phyloP scores from a whole-genome alignment of 2,797 vertebrate species.

The Poecilia gillii region DNA sequence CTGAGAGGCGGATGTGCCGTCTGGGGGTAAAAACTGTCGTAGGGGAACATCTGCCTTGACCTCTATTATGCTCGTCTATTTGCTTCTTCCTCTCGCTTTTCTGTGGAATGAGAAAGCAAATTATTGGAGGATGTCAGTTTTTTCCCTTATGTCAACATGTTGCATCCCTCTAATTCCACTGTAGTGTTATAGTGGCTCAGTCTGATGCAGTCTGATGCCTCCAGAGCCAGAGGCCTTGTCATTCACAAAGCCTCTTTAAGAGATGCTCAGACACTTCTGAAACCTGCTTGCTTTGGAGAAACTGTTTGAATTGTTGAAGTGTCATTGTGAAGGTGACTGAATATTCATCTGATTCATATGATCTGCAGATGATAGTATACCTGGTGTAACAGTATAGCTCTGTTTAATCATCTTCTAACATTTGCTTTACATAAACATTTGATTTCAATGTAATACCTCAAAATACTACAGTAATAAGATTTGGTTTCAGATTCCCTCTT shows the following conservation, averaged over 20 bases:
- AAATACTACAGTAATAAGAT: too few relatives aligned
- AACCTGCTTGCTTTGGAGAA: conserved; percentile 23
- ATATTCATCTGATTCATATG: not conserved
- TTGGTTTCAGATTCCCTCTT: too few relatives aligned
- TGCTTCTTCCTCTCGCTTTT: conserved; percentile 55
- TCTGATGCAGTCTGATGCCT: conserved; percentile 44
- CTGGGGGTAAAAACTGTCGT: conserved; percentile 55
- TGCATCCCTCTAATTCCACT: conserved; percentile 64
- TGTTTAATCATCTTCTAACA: not conserved
- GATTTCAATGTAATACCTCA: not conserved
- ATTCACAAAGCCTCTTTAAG: conserved; percentile 50
- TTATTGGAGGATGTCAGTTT: conserved; percentile 67
- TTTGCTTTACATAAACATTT: not conserved
- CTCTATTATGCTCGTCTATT: conserved; percentile 69
- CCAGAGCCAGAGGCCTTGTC: conserved; percentile 45
- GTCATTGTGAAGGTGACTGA: not conserved
- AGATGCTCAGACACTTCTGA: conserved; percentile 31
- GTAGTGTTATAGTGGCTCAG: conserved; percentile 42
- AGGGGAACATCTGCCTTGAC: conserved; percentile 46
- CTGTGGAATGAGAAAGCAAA: conserved; percentile 56
- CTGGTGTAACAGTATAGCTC: not conserved
- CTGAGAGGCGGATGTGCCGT: conserved; percentile 31
- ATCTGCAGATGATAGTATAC: not conserved
- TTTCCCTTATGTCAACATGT: conserved; percentile 64
- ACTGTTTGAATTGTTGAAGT: conserved; percentile 20